These are phyloP conservation scores for Phrynocephalus forsythii DNA, from an alignment of 2,797 vertebrate genomes.

Conservation along the genomic window DNA sequence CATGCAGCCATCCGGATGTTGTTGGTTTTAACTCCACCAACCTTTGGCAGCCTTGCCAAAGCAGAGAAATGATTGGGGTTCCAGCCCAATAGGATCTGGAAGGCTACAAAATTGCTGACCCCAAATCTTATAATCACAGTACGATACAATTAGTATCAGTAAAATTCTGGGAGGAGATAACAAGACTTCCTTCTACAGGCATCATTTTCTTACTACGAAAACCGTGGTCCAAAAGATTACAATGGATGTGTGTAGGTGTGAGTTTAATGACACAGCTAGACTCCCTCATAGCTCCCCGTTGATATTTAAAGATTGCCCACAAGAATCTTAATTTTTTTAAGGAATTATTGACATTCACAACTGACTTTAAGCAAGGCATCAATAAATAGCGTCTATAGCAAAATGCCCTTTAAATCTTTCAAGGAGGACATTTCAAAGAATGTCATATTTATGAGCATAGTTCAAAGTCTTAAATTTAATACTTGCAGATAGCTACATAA, in stretches of 20 bases:
- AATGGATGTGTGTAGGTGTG: conserved; percentile 15
- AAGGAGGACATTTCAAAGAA: conserved; percentile 47
- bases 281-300: background rate
- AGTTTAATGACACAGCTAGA: conserved; percentile 25
- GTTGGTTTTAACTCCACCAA: background rate
- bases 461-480: conserved; percentile 55
- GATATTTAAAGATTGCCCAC: conserved; percentile 20
- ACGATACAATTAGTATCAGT: conserved; percentile 15
- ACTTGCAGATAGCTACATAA: conserved; percentile 35
- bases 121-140: background rate
- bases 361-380: conserved; percentile 3
- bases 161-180: conserved; percentile 48
- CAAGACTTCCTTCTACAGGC: conserved; percentile 30
- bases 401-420: conserved; percentile 51
- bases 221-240: background rate
- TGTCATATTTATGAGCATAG: conserved; percentile 44
- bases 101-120: background rate
- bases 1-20: background rate
- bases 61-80: background rate
- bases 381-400: conserved; percentile 35
- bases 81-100: background rate
- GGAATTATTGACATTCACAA: conserved; percentile 26
- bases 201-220: conserved; percentile 46
- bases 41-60: background rate
- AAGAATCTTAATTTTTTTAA: conserved; percentile 31